Evolutionary conservation across 2,797 vertebrate species (phyloP).

Genomic region (Emydoidea blandingii): DNA sequence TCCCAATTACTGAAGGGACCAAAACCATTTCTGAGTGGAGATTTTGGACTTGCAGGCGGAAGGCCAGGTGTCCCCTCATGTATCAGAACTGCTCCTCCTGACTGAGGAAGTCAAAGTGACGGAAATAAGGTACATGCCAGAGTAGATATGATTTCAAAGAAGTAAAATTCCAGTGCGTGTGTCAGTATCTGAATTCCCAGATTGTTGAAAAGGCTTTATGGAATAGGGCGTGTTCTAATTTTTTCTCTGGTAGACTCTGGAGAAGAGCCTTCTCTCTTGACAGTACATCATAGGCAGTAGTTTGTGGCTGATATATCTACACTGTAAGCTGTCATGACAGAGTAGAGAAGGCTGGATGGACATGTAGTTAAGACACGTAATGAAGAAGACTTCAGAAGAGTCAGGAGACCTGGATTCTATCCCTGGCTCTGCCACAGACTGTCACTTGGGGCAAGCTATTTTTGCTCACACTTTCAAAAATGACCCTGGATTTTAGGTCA

Average conservation of each 20-base stretch:
- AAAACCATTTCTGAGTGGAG: constrained; percentile 34
- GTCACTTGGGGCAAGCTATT: not conserved
- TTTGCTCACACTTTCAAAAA: not conserved
- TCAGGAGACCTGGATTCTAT: not conserved
- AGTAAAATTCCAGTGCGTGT: not conserved
- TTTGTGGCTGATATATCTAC: not conserved
- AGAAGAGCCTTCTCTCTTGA: not conserved
- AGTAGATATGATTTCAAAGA: not conserved
- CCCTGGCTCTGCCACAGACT: not conserved
- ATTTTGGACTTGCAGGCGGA: constrained; percentile 30
- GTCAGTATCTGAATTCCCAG: not conserved
- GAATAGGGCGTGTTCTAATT: not conserved
- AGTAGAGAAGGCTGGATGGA: not conserved
- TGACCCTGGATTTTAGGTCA: not conserved
- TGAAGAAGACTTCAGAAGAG: not conserved
- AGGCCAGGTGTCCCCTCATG: constrained; percentile 38
- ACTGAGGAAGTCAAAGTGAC: constrained; percentile 46
- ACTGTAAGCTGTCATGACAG: not conserved
- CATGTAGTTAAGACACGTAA: not conserved
- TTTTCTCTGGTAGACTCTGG: not conserved
- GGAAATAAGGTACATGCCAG: constrained; percentile 65
- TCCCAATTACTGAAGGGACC: constrained; percentile 48
- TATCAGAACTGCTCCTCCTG: constrained; percentile 54
- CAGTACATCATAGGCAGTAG: fast-evolving
- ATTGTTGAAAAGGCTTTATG: not conserved